Percentiles rank a stretch among this genome's conserved stretches.
Conservation (phyloP, 2,113 vertebrate genomes). For the Protobothrops flavoviridis region DNA sequence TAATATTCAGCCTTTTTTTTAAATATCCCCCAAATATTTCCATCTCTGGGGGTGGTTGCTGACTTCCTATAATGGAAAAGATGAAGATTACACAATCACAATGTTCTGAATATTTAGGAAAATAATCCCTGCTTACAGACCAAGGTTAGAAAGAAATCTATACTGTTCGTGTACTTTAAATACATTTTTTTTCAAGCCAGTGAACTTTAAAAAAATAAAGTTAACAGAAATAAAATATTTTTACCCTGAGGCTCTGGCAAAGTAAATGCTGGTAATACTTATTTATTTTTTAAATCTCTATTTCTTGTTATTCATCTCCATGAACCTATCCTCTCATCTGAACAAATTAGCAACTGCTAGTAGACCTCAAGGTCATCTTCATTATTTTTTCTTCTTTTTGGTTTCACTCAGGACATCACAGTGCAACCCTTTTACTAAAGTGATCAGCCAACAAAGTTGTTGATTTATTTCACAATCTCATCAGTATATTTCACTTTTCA, state of each 20-base stretch:
- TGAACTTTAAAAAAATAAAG: background rate
- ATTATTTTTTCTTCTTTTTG: background rate
- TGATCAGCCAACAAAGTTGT: background rate
- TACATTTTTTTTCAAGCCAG: background rate
- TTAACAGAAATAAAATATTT: constrained; percentile 5
- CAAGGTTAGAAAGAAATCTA: background rate
- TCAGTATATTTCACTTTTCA: background rate
- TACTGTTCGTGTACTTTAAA: background rate
- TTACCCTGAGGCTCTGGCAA: background rate
- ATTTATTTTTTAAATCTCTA: background rate
- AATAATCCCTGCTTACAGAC: background rate
- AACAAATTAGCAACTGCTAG: background rate
- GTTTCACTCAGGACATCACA: background rate
- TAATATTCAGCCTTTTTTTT: too few species aligned
- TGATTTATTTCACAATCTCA: background rate
- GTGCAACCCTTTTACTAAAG: background rate
- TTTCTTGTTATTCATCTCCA: background rate
- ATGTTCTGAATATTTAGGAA: constrained; percentile 13
- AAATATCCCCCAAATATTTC: too few species aligned
- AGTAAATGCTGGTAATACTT: background rate
- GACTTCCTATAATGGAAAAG: background rate
- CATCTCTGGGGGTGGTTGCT: too few species aligned
- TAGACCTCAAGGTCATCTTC: background rate
- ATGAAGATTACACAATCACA: background rate
- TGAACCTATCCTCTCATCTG: background rate